Evolutionary conservation across 2,797 vertebrate genomes (phyloP), one percentile per base, ranked within the genome.

Genomic region (Onychomys torridus): DNA sequence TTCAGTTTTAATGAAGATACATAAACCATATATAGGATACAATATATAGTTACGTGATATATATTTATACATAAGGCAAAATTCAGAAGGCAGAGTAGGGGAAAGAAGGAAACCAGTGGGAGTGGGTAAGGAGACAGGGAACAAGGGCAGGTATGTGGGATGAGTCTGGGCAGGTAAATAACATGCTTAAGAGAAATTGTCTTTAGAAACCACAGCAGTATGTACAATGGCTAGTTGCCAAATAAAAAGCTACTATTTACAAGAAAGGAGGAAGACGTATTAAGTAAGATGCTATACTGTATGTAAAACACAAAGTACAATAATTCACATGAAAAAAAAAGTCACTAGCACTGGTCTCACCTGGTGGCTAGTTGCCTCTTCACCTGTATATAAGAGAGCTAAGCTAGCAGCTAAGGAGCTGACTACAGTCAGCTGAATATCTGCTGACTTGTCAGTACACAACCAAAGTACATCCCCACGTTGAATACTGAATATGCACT

Each of bases 401-500:
- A 0, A 71, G 91, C 55, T 29, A 19, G 17, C 19, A 87, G 69
- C 67, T 79, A 32, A 86, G 91, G 40, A 67, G 23, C 46, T n/a
- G 65, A 32, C 2, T 27, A 76, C 16, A 61, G 76, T 23, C 27
- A 67, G 77, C 78, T 83, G 84, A 91, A 59, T 69, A 52, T n/a
- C 55, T 81, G 25, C 9, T 85, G 91, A 91, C 92, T 10, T 52
- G 69, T 92, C 77, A 78, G 61, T 9, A 43, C 4, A 94, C 2
- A 83, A 40, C 34, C 17, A 75, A 85, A 49, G 0, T 84, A 25
- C 7, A 82, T 69, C 71, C 40, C 59, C 0, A 3, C 17, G 71
- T 87, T 88, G 82, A 84, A 90, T 81, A 32, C 8, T 88, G 69
- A 94, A 81, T 63, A 63, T 21, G 16, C 89, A 55, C 13, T 81